Evolutionary conservation across 2,113 vertebrate genomes (phyloP).

Genomic region (Herpetotheres cachinnans): DNA sequence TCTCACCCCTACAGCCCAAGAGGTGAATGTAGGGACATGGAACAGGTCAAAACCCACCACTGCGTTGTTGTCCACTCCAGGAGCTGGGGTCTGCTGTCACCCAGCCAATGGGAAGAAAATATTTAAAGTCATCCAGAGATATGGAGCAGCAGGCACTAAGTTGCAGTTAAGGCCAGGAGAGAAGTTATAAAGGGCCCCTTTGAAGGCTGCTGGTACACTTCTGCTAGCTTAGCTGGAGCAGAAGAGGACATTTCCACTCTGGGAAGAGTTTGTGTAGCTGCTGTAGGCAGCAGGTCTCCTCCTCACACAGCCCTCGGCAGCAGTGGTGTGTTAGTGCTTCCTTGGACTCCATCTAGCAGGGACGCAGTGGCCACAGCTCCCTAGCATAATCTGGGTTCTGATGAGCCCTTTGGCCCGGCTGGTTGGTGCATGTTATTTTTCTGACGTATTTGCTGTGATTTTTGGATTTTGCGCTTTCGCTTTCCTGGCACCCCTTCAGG

Average conservation of each 20-base stretch:
- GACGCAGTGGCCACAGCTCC: background rate
- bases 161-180: background rate
- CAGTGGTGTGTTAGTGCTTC: background rate
- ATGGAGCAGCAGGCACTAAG: background rate
- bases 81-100: background rate
- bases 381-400: background rate
- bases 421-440: background rate
- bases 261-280: background rate
- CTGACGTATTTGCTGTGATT: background rate
- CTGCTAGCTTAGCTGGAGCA: background rate
- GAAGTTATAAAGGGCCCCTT: background rate
- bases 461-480: background rate
- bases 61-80: background rate
- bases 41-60: background rate
- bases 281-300: background rate
- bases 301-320: background rate
- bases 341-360: background rate
- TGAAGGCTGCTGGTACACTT: background rate
- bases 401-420: background rate
- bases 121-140: background rate
- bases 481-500: constrained; percentile 16
- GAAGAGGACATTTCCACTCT: background rate
- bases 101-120: background rate
- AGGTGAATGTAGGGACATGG: background rate
- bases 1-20: background rate